Percentiles rank a stretch among this genome's conserved stretches.
These are phyloP conservation scores for Wiebesia pumilae DNA, from an alignment of 1,140 invertebrate species.

Conservation along the genomic window DNA sequence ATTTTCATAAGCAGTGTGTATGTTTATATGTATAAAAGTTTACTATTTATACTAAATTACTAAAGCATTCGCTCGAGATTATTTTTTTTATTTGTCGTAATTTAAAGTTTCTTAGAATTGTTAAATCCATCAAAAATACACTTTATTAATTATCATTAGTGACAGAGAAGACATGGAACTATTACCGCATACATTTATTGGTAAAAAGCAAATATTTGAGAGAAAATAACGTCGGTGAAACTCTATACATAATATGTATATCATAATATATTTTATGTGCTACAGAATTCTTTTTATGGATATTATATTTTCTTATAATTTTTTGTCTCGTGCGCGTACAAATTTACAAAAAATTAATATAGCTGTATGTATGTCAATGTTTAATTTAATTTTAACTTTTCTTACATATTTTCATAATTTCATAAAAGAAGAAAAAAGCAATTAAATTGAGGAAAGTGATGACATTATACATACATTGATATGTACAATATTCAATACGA, in stretches of 20 bases:
- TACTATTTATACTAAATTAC: not conserved
- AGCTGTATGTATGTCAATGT: too few species aligned
- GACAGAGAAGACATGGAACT: constrained; percentile 36
- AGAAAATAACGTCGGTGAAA: not conserved
- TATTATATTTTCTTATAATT: too few species aligned
- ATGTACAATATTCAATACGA: too few species aligned
- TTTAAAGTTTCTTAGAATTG: constrained; percentile 14
- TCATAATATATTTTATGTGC: not conserved
- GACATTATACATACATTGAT: too few species aligned
- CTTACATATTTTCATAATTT: too few species aligned
- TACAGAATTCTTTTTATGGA: constrained; percentile 14
- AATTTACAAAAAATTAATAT: too few species aligned
- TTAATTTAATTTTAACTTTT: too few species aligned
- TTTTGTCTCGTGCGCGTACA: not conserved
- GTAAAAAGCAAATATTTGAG: constrained; percentile 25
- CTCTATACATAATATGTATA: constrained; percentile 8
- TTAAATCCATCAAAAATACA: constrained; percentile 16
- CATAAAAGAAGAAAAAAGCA: too few species aligned
- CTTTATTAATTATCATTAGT: constrained; percentile 14
- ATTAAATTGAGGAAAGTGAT: too few species aligned
- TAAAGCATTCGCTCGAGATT: not conserved
- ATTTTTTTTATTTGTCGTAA: not conserved
- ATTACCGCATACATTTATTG: constrained; percentile 36
- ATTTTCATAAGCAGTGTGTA: not conserved
- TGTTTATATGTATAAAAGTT: not conserved